These are phyloP conservation scores for Drosophila tsacasi DNA, from an alignment of 1,140 invertebrate species.

Conservation along the genomic window DNA sequence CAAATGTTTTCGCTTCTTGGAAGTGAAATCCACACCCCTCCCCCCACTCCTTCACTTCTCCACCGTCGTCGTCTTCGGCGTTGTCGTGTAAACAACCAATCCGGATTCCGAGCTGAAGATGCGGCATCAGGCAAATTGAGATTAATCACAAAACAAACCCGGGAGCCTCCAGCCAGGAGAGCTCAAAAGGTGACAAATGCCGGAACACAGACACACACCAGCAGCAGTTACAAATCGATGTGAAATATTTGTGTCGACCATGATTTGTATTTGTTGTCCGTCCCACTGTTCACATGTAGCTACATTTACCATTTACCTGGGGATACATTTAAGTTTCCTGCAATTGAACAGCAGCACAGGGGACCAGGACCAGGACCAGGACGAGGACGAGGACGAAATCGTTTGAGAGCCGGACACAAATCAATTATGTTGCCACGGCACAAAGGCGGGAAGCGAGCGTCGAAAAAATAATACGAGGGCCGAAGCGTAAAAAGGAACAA, in stretches of 20 bases:
- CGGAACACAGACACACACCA: conserved; percentile 22
- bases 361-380: conserved; percentile 10
- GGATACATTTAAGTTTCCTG: conserved; percentile 72
- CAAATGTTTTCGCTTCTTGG: conserved; percentile 21
- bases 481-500: conserved; percentile 48
- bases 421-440: conserved; percentile 67
- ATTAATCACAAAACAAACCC: conserved; percentile 72
- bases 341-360: conserved; percentile 55
- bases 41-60: not conserved
- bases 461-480: conserved; percentile 27
- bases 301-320: conserved; percentile 16
- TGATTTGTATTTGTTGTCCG: conserved; percentile 73
- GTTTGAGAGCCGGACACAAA: conserved; percentile 71
- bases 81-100: conserved; percentile 27
- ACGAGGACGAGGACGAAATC: conserved; percentile 27
- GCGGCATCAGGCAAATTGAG: conserved; percentile 67
- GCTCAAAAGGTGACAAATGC: conserved; percentile 76
- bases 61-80: not conserved
- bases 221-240: conserved; percentile 32
- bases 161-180: conserved; percentile 21
- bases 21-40: conserved; percentile 8
- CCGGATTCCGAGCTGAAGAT: conserved; percentile 38
- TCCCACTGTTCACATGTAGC: not conserved
- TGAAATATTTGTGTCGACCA: conserved; percentile 67
- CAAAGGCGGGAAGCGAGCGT: conserved; percentile 26